Evolutionary conservation across 2,113 vertebrate genomes (phyloP), one percentile per base, ranked within the genome.

Genomic region (Scomber japonicus): DNA sequence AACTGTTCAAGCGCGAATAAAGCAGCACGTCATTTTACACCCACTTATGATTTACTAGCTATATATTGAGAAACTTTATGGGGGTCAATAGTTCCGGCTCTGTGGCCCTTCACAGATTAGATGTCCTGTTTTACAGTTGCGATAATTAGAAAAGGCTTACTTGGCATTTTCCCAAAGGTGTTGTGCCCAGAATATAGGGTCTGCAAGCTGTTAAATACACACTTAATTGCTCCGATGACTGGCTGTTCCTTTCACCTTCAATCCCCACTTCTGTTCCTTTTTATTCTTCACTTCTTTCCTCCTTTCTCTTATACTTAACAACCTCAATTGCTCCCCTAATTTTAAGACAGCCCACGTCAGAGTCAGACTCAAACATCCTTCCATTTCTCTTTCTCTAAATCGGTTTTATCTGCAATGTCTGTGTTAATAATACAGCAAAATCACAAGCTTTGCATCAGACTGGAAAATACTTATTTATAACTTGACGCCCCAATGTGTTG

Each of bases 61-160:
- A 51, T 24, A 72, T 27, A 62, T 24, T 72, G 53, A 64, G 55
- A 55, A 81, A 44, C 65, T 72, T 81, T 71, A 67, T 5, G 53
- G 53, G 51, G 78, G 73, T 79, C 45, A 21, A 71, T 65, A 48
- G 75, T 61, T 87, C 64, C 14, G 48, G 11, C 54, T 72, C n/a
- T 72, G 64, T 40, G 46, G 49, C 75, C 17, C 68, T 66, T 63
- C 73, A 17, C 74, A 85, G 87, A 85, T 80, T 60, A 90, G 63
- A 81, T 76, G 75, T 80, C 14, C 79, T 72, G 61, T 83, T 89
- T 88, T 80, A 79, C 67, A 66, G 77, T 77, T n/a, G 63, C 64
- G 61, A 74, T 93, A 88, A 92, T 91, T 87, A 90, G 63, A 86
- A 88, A 86, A 82, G 67, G 80, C 85, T 90, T 85, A 88, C 80